These are phyloP conservation scores for Microtus oregoni DNA, from an alignment of 2,113 vertebrate genomes.

Conservation along the genomic window DNA sequence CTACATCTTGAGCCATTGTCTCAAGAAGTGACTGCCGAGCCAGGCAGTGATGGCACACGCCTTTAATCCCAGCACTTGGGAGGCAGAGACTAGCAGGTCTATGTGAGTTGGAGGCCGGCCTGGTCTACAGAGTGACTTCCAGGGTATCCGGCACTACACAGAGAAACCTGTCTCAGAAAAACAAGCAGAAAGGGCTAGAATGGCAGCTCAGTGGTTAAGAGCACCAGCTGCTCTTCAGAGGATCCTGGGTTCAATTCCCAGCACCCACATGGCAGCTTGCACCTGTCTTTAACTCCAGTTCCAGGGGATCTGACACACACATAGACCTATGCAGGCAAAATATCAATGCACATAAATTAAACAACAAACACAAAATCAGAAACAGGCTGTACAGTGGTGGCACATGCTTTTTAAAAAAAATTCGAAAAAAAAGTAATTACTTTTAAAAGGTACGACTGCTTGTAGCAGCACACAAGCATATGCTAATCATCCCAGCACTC, in stretches of 20 bases:
- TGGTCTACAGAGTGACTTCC: neutral
- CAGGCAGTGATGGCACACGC: accelerated
- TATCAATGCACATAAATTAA: too few relatives aligned
- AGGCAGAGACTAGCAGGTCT: neutral
- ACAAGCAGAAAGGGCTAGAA: too few relatives aligned
- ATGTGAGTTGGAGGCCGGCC: neutral
- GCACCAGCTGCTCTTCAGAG: neutral
- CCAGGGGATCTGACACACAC: neutral
- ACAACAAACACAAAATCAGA: too few relatives aligned
- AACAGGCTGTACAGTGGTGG: too few relatives aligned
- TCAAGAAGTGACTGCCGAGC: neutral
- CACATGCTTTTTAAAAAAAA: too few relatives aligned
- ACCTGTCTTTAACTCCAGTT: neutral
- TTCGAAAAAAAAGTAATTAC: too few relatives aligned
- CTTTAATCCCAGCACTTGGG: neutral
- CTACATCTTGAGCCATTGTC: neutral
- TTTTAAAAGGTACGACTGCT: neutral
- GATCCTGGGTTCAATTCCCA: neutral
- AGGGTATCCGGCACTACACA: neutral
- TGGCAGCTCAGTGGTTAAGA: neutral
- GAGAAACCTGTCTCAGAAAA: neutral
- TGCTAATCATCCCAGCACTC: neutral
- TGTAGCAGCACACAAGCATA: accelerated
- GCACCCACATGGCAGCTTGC: neutral
- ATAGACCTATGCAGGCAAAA: neutral